Conservation (phyloP, 2,888 invertebrate species). For the Ophioninae sp. region DNA sequence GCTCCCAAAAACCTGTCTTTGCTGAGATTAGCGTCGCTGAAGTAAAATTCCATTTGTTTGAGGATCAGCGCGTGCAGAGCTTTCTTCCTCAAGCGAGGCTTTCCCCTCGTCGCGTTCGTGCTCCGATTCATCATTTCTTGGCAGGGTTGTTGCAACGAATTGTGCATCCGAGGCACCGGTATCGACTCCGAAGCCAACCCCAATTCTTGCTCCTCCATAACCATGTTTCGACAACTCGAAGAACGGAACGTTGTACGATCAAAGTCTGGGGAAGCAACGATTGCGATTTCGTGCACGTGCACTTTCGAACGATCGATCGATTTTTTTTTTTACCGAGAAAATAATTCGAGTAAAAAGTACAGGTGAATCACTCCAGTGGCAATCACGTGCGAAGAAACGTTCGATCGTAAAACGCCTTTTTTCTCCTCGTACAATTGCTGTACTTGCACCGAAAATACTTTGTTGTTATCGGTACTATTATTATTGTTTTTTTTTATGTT, state of each 20-base stretch:
- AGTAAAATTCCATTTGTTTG: conserved; percentile 97
- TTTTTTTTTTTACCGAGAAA: not conserved
- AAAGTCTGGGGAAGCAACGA: not conserved
- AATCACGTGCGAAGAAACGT: not conserved
- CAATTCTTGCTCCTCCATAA: conserved; percentile 77
- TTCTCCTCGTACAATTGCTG: not conserved
- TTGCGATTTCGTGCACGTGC: not conserved
- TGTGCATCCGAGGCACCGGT: conserved; percentile 75
- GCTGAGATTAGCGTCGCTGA: conserved; percentile 94
- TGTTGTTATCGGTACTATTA: not conserved
- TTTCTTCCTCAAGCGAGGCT: conserved; percentile 88
- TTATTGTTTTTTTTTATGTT: not conserved
- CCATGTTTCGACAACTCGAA: conserved; percentile 69
- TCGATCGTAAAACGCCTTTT: not conserved
- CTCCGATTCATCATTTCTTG: conserved; percentile 64
- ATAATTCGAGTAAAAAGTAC: not conserved
- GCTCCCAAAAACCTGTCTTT: conserved; percentile 92
- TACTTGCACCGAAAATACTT: not conserved
- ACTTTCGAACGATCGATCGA: not conserved
- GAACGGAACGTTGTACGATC: not conserved
- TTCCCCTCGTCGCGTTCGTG: conserved; percentile 76
- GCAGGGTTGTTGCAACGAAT: conserved; percentile 55
- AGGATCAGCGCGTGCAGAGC: conserved; percentile 87
- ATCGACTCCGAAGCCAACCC: conserved; percentile 77
- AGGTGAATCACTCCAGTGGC: not conserved